Base-by-base conservation (phyloP, 2,888 invertebrate species). In the Drepanosiphum platanoidis region DNA sequence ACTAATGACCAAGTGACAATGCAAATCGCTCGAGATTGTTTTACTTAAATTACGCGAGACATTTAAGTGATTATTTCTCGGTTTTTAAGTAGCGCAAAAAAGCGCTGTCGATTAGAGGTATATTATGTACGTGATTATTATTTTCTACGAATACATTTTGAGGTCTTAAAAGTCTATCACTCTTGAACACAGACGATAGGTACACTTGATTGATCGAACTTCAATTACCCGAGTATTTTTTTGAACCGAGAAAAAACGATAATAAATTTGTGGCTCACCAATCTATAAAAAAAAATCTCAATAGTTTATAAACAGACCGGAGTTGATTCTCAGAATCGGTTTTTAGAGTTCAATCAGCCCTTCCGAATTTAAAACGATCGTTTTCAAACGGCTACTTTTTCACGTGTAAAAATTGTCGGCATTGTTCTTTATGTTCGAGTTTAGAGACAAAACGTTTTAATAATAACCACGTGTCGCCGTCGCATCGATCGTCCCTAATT, bases 21-120 rank as follows among this genome's bases (percentile, higher is more conserved):
- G 22, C 52, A 81, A 71, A 81, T 81, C 52, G 30, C 39, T 81
- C 36, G 18, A n/a, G 1, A 27, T 27, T 4, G 30, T 64, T 64
- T 64, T 30, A 64, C 52, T 3, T 64, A 64, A 64, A 27, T 3
- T 27, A 27, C 27, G n/a, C n/a, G 4, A 52, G 2, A 52, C 22
- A 3, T 52, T 46, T n/a, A n/a, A n/a, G n/a, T n/a, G n/a, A 46
- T 46, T 22, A 22, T 22, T 52, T 52, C 22, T 52, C 22, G 52
- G 22, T 52, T 3, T 52, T 52, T 22, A 22, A 52, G 52, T 18
- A 2, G 52, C 15, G 3, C 8, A 18, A n/a, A n/a, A n/a, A n/a
- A n/a, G n/a, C n/a, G n/a, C n/a, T n/a, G n/a, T n/a, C n/a, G n/a
- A n/a, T n/a, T n/a, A n/a, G n/a, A n/a, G n/a, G n/a, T n/a, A n/a